These are phyloP conservation scores for Lucilia sericata DNA, from an alignment of 1,140 invertebrate genomes.

Conservation along the genomic window DNA sequence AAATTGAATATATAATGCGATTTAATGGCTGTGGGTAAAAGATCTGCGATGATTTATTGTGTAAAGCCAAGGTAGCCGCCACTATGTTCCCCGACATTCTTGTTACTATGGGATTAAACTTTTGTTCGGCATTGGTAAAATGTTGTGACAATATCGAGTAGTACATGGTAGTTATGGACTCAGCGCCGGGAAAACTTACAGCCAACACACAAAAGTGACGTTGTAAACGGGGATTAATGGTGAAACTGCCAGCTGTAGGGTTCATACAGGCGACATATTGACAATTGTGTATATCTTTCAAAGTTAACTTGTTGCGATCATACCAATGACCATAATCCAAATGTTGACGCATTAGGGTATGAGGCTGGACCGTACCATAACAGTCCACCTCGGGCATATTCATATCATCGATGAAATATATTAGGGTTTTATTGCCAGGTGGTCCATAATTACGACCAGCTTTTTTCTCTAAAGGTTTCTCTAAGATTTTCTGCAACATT, in stretches of 20 bases:
- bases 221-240: constrained; percentile 93
- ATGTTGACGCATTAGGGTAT: constrained; percentile 94
- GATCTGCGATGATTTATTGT: constrained; percentile 85
- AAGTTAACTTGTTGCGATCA: constrained; percentile 87
- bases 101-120: constrained; percentile 76
- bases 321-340: constrained; percentile 97
- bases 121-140: constrained; percentile 82
- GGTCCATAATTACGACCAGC: constrained; percentile 96
- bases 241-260: constrained; percentile 96
- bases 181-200: constrained; percentile 88
- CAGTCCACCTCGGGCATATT: constrained; percentile 97
- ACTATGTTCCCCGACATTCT: constrained; percentile 79
- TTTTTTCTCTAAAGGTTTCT: constrained; percentile 97
- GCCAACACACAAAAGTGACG: constrained; percentile 96
- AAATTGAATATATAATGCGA: constrained; percentile 98
- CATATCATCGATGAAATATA: constrained; percentile 98
- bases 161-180: constrained; percentile 91
- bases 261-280: constrained; percentile 98
- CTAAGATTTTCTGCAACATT: constrained; percentile 94
- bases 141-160: constrained; percentile 89
- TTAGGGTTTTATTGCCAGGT: constrained; percentile 92
- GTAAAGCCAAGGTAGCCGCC: constrained; percentile 83
- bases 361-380: constrained; percentile 96
- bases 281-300: constrained; percentile 97
- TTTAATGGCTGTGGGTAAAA: constrained; percentile 94